phyloP scores from a whole-genome alignment of 1,140 invertebrate genomes.

The Brachionus plicatilis region DNA sequence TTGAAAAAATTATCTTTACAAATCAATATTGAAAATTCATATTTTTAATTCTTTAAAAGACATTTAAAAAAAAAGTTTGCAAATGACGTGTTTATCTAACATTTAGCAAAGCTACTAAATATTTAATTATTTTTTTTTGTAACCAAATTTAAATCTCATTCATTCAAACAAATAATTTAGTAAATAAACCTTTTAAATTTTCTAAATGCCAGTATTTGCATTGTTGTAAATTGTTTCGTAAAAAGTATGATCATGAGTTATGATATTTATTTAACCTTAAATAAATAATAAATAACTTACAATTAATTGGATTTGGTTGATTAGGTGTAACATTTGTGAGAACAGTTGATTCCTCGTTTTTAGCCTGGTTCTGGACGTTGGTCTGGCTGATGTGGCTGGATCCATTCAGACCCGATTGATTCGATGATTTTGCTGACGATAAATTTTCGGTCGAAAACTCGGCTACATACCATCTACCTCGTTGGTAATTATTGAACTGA shows the following conservation, averaged over 20 bases:
- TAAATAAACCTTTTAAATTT: not conserved
- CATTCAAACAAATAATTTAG: not conserved
- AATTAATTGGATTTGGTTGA: not conserved
- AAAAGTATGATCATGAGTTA: not conserved
- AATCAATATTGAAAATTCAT: too few relatives aligned
- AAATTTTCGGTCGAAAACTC: slow-evolving; percentile 5
- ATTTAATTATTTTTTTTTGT: too few relatives aligned
- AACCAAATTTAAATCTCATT: too few relatives aligned
- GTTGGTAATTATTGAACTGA: not conserved
- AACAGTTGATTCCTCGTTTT: not conserved
- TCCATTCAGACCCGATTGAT: not conserved
- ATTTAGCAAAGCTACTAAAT: too few relatives aligned
- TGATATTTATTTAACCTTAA: not conserved
- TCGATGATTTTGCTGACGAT: not conserved
- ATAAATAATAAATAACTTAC: not conserved
- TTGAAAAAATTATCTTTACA: too few relatives aligned
- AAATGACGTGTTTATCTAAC: too few relatives aligned
- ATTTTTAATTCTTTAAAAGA: too few relatives aligned
- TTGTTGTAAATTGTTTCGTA: not conserved
- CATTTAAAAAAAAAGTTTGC: too few relatives aligned
- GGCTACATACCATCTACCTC: slow-evolving; percentile 23
- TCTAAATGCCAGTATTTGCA: not conserved
- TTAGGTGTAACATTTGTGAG: not conserved
- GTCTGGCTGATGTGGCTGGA: not conserved
- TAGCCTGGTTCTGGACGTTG: not conserved